Evolutionary conservation across 2,888 invertebrate genomes (phyloP), one percentile per base, ranked within the genome.

Genomic region (Synanthedon tipuliformis): DNA sequence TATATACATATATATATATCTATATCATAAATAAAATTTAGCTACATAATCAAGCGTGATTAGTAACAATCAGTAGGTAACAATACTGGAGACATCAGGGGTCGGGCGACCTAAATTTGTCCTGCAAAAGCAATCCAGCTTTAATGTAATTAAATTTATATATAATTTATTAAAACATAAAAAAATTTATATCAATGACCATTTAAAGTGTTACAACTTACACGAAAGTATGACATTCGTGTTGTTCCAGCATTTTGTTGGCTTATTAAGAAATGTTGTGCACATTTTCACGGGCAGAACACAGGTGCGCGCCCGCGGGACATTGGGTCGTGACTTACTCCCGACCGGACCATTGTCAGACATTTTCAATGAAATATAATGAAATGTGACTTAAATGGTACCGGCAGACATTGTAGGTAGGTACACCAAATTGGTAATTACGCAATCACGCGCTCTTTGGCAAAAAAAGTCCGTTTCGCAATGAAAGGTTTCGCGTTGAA

Each of bases 241-340:
- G 34, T 34, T 8, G 8, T 34, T 34, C 34, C 34, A 34, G 34
- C 34, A 45, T 45, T n/a, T n/a, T 45, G 45, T 45, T 45, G 45
- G 45, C n/a, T 45, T 45, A 45, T 45, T 45, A 45, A 45, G 15
- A 13, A 70, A 73, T 69, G 73, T 73, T 76, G 75, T 71, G 66
- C 62, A 68, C 65, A 71, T 74, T 72, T 77, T 70, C 66, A 66
- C 64, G 66, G 61, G 61, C 56, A 73, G 64, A 66, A 74, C 81
- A 78, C 86, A 87, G 86, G 84, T 87, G 86, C 77, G 64, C 66
- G 78, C 79, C 83, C 69, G 63, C 71, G 66, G 81, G 79, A 75
- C 61, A 55, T 51, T 41, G 57, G 65, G 75, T 86, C 86, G 86
- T 86, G 86, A 86, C 85, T 87, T 85, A 87, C 81, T 72, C 73